Percentiles rank a stretch among this genome's conserved stretches.
phyloP scores from a whole-genome alignment of 2,888 invertebrate species.

The Dicyrtoma fusca region DNA sequence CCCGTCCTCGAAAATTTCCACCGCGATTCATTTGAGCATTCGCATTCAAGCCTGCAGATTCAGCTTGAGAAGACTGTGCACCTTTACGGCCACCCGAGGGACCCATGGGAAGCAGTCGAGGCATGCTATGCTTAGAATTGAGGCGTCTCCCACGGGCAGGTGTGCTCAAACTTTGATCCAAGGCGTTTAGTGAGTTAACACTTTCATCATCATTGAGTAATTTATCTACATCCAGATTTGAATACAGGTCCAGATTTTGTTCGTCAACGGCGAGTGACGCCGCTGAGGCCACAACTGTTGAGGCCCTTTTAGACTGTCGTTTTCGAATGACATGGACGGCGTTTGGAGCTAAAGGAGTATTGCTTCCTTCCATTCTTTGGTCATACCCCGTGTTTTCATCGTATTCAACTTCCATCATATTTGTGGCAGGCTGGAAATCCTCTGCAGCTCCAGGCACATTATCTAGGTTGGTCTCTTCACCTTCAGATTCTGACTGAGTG shows the following conservation, averaged over 20 bases:
- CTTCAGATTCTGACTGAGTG: neutral
- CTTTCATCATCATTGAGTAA: neutral
- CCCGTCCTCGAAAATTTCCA: neutral
- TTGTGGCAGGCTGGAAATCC: neutral
- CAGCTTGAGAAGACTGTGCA: too few species aligned
- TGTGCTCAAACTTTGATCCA: neutral
- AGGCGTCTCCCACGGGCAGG: neutral
- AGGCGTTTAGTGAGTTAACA: neutral
- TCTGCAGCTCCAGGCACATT: neutral
- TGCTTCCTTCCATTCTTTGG: neutral
- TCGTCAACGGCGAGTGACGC: too few species aligned
- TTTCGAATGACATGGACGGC: neutral
- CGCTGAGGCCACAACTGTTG: neutral
- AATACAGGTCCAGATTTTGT: neutral
- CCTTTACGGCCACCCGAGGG: too few species aligned
- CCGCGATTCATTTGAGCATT: neutral
- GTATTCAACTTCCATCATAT: constrained; percentile 8
- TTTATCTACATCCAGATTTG: neutral
- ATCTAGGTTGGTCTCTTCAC: neutral
- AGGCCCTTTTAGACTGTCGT: too few species aligned
- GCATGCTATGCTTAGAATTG: constrained; percentile 23
- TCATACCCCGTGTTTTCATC: neutral
- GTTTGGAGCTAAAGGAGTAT: constrained; percentile 8
- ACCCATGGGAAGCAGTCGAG: constrained; percentile 34
- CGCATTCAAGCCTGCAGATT: too few species aligned